Evolutionary conservation across 2,113 vertebrate genomes (phyloP).

Genomic region (Hyla sarda): DNA sequence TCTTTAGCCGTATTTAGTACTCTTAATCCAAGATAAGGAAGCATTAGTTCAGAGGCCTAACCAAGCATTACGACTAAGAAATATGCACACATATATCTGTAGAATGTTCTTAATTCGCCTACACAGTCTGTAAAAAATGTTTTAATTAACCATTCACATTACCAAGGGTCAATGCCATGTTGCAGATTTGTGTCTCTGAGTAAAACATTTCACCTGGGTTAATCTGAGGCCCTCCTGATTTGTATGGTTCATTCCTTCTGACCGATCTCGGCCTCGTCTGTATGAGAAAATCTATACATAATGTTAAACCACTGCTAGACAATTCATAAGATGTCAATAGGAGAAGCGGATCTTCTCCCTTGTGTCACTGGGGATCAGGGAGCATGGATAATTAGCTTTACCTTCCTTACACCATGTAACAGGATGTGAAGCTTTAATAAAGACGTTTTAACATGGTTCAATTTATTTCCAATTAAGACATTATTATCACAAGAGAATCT

Average conservation of each 20-base stretch:
- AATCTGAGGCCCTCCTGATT: constrained; percentile 25
- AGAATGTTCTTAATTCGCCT: not conserved
- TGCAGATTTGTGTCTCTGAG: not conserved
- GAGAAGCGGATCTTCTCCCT: constrained; percentile 13
- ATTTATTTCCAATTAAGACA: constrained; percentile 50
- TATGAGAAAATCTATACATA: constrained; percentile 51
- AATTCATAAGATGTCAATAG: constrained; percentile 26
- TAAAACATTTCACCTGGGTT: constrained; percentile 24
- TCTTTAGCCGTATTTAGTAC: not conserved
- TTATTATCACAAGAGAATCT: constrained; percentile 53
- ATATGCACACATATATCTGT: not conserved
- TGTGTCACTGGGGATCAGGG: constrained; percentile 23
- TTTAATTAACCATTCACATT: constrained; percentile 11
- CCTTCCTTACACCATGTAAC: not conserved
- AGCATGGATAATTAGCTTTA: constrained; percentile 47
- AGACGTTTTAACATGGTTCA: constrained; percentile 52
- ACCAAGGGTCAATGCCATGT: not conserved
- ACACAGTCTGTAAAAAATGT: not conserved
- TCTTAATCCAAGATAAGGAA: constrained; percentile 14
- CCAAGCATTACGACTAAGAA: constrained; percentile 3
- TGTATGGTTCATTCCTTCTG: constrained; percentile 33
- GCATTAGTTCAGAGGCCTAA: not conserved
- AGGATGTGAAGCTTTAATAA: constrained; percentile 49
- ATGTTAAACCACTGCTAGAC: constrained; percentile 47
- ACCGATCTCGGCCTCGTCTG: constrained; percentile 2